Evolutionary conservation across 2,888 invertebrate genomes (phyloP).

Genomic region (Anaspis maculata): DNA sequence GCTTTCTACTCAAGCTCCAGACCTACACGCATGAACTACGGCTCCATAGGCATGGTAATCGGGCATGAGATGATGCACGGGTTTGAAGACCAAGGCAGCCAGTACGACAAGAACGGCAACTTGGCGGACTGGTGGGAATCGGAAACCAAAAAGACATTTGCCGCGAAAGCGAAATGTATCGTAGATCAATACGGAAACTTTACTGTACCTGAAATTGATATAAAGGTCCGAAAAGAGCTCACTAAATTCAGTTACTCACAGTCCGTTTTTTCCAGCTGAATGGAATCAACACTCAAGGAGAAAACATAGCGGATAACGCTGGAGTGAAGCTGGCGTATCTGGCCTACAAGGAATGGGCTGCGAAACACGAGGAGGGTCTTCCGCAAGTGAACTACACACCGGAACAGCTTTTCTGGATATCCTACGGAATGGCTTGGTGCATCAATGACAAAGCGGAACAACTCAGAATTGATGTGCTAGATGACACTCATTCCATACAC

Average conservation of each 20-base stretch:
- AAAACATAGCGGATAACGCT: constrained; percentile 90
- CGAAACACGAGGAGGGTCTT: constrained; percentile 48
- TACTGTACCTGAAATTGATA: constrained; percentile 59
- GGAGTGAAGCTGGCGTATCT: constrained; percentile 83
- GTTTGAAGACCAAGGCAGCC: constrained; percentile 73
- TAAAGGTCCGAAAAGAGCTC: too few relatives aligned
- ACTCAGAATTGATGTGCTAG: constrained; percentile 67
- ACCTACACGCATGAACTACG: constrained; percentile 80
- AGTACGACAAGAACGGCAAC: constrained; percentile 81
- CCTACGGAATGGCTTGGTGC: constrained; percentile 80
- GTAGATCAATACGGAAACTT: constrained; percentile 84
- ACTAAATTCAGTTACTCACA: too few relatives aligned
- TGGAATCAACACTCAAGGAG: constrained; percentile 82
- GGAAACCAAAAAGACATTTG: constrained; percentile 65
- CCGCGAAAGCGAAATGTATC: constrained; percentile 72
- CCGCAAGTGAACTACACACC: constrained; percentile 63
- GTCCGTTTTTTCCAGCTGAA: too few relatives aligned
- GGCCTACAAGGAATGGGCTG: constrained; percentile 67
- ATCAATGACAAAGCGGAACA: constrained; percentile 58
- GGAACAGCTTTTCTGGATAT: constrained; percentile 68
- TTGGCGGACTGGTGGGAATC: constrained; percentile 83
- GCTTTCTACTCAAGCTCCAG: constrained; percentile 75
- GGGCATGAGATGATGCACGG: constrained; percentile 83
- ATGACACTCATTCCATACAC: constrained; percentile 53
- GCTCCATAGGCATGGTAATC: constrained; percentile 75